Evolutionary conservation across 2,888 invertebrate genomes (phyloP).

Genomic region (Drosophila suboccidentalis): DNA sequence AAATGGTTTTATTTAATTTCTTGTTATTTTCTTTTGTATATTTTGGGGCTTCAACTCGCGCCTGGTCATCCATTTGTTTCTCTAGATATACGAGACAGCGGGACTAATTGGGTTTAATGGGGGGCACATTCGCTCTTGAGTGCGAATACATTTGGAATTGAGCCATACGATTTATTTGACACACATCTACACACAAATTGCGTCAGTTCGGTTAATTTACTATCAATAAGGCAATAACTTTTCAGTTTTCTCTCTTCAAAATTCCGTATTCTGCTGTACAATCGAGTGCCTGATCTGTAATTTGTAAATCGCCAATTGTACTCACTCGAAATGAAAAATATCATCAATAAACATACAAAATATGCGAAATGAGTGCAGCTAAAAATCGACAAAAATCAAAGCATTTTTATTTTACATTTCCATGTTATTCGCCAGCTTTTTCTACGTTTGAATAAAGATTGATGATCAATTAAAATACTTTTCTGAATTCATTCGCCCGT

Average conservation of each 20-base stretch:
- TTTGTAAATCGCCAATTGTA: conserved; percentile 22
- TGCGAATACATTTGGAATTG: conserved; percentile 24
- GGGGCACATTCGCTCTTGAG: conserved; percentile 43
- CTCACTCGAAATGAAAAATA: conserved; percentile 29
- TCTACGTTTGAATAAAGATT: conserved; percentile 58
- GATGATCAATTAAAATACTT: conserved; percentile 78
- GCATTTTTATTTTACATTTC: conserved; percentile 40
- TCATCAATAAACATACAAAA: conserved; percentile 41
- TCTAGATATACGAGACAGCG: conserved; percentile 20
- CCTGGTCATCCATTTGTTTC: conserved; percentile 25
- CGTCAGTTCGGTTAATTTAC: conserved; percentile 28
- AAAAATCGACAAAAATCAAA: conserved; percentile 45
- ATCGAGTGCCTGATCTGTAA: neutral
- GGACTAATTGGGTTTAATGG: conserved; percentile 63
- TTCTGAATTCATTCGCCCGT: conserved; percentile 57
- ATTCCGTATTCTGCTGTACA: neutral
- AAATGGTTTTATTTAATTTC: conserved; percentile 8
- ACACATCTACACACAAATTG: conserved; percentile 17
- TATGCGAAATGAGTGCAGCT: conserved; percentile 64
- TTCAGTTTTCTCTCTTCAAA: neutral
- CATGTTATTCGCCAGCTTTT: conserved; percentile 25
- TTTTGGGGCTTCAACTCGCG: conserved; percentile 19
- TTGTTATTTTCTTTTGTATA: too few species aligned
- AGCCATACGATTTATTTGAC: conserved; percentile 47
- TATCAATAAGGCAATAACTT: conserved; percentile 16